Base-by-base conservation (phyloP, 1,140 invertebrate genomes). In the Tetramorium parvispinum region DNA sequence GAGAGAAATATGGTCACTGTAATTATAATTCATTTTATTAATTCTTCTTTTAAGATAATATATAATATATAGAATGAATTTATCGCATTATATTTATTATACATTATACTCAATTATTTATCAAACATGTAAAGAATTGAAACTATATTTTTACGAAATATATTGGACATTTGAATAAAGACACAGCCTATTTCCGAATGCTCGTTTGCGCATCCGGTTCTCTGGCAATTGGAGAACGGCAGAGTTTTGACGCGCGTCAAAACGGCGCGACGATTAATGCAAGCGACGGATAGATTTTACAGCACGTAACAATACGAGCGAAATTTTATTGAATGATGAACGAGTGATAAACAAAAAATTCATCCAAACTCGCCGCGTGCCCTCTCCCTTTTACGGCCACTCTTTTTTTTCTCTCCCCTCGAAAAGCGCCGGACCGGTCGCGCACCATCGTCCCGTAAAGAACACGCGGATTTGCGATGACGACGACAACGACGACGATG, bases 351-450 rank as follows among this genome's bases (percentile, higher is more conserved):
- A 11, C 24, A 32, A 75, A 53, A 78, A 65, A 51, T 78, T 21
- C 32, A n/a, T 68, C n/a, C 46, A 8, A 49, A 51, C 18, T 49
- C 10, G 8, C 5, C 24, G 24, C 37, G 8, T 40, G 11, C 11
- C 11, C 46, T n/a, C 11, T 32, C 6, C 24, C 8, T n/a, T 81
- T 55, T 57, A 16, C 18, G 55, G 32, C 24, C 43, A 5, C 24
- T 66, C 73, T 61, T 59, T 51, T 86, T 40, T 59, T n/a, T 11
- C 16, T 3, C 8, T 43, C 4, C 40, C 16, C 1, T 24, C 43
- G 78, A 70, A 87, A 79, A 87, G 61, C 51, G 46, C 43, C 16
- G 63, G 40, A 83, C 51, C 70, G 61, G 46, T 66, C 57, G 63
- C 32, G 65, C 63, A 78, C 27, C n/a, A 43, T 85, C 11, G 81